phyloP scores from a whole-genome alignment of 35 echinoderm and acorn worm species.

The Ophioderma brevispina region DNA sequence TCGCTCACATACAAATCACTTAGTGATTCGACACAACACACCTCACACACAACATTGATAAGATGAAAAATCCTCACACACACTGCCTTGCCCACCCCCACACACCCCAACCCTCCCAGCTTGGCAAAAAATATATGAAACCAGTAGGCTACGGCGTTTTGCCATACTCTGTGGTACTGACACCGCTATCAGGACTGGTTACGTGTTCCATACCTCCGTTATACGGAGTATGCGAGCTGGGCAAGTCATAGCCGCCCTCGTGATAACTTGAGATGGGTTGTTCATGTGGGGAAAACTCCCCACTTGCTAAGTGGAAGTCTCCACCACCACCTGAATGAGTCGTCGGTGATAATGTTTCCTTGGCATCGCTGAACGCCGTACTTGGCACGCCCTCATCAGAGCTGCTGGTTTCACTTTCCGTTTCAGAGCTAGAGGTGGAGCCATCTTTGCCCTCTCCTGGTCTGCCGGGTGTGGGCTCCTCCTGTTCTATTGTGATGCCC shows the following conservation, averaged over 20 bases:
- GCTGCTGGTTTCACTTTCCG: slow-evolving; percentile 24
- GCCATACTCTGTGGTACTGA: background rate
- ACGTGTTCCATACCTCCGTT: slow-evolving; percentile 57
- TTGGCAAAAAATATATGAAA: background rate
- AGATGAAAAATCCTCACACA: background rate
- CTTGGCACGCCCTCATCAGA: slow-evolving; percentile 44
- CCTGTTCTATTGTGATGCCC: slow-evolving; percentile 71
- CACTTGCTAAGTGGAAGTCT: slow-evolving; percentile 18
- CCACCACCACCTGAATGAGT: slow-evolving; percentile 21
- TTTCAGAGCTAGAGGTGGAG: slow-evolving; percentile 55
- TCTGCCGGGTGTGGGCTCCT: slow-evolving; percentile 49
- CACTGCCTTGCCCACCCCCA: background rate
- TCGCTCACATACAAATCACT: slow-evolving; percentile 1
- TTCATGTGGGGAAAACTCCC: slow-evolving; percentile 35
- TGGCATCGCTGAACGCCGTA: slow-evolving; percentile 25
- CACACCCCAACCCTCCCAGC: background rate
- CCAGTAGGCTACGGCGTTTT: background rate
- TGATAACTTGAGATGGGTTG: slow-evolving; percentile 65
- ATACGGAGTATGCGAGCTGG: slow-evolving; percentile 51
- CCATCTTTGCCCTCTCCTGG: slow-evolving; percentile 22
- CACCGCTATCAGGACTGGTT: background rate
- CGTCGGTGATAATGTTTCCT: slow-evolving; percentile 66
- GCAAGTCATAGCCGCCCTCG: slow-evolving; percentile 85
- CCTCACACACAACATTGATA: slow-evolving; percentile 5
- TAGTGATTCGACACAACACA: background rate